Conservation (phyloP, 2,888 invertebrate genomes). For the Epicampocera succincta region DNA sequence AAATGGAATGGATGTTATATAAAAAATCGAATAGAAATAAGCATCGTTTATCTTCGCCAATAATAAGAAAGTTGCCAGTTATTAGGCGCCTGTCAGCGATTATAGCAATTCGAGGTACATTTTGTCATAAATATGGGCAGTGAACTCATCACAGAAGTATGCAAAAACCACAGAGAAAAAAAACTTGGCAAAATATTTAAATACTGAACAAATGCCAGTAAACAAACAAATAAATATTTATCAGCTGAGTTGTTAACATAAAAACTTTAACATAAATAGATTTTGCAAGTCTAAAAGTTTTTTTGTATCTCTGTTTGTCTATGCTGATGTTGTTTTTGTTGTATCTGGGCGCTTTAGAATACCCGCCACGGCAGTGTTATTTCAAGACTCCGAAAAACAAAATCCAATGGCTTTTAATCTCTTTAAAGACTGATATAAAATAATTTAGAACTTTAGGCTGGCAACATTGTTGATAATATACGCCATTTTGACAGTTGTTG, state of each 20-base stretch:
- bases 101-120: too few species aligned
- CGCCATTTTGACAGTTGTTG: too few species aligned
- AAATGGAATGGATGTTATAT: too few species aligned
- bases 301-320: conserved; percentile 49
- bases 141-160: conserved; percentile 65
- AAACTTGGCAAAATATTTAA: conserved; percentile 40
- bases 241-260: conserved; percentile 51
- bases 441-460: too few species aligned
- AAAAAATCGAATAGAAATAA: too few species aligned
- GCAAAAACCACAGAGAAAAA: conserved; percentile 41
- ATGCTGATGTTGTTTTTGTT: conserved; percentile 6
- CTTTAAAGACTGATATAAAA: too few species aligned
- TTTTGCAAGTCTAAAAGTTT: conserved; percentile 43
- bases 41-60: too few species aligned
- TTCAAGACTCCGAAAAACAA: neutral
- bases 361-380: conserved; percentile 26
- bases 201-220: conserved; percentile 53
- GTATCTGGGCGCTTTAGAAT: conserved; percentile 1
- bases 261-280: neutral
- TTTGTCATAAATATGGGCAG: conserved; percentile 42
- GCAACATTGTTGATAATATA: too few species aligned
- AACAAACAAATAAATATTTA: conserved; percentile 61
- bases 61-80: too few species aligned
- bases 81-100: too few species aligned
- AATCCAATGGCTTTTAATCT: too few species aligned